Conservation (phyloP, 1,140 invertebrate genomes). For the Drosophila ercepeae region DNA sequence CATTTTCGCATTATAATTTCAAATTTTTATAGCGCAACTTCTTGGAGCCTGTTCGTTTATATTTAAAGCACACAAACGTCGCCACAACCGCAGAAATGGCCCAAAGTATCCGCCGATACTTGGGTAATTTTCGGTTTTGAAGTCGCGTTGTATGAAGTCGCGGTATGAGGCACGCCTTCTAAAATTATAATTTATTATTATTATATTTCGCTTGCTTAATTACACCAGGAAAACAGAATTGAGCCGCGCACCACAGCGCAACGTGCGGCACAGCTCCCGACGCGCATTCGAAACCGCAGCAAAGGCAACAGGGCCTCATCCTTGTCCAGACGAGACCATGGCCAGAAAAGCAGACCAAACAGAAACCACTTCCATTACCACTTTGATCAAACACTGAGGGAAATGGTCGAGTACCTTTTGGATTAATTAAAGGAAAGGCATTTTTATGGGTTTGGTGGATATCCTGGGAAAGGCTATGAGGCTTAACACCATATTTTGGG, state of each 20-base stretch:
- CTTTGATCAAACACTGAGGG: conserved; percentile 17
- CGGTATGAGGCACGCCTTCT: conserved; percentile 62
- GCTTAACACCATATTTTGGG: not conserved
- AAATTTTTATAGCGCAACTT: conserved; percentile 64
- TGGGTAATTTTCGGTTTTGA: not conserved
- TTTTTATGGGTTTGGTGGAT: too few relatives aligned
- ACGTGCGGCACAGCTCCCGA: conserved; percentile 8
- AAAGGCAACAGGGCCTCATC: conserved; percentile 42
- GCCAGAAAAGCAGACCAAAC: conserved; percentile 21
- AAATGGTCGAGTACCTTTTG: not conserved
- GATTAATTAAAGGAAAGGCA: too few relatives aligned
- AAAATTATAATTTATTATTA: conserved; percentile 84
- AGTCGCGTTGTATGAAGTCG: conserved; percentile 2
- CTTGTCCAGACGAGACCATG: conserved; percentile 25
- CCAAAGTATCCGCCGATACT: conserved; percentile 2
- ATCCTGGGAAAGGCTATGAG: too few relatives aligned
- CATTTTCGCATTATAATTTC: conserved; percentile 62
- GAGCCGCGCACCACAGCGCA: conserved; percentile 24
- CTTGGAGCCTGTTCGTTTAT: conserved; percentile 82
- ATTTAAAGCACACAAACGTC: conserved; percentile 82
- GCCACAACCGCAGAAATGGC: conserved; percentile 47
- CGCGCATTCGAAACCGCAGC: conserved; percentile 41
- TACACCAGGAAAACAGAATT: conserved; percentile 82
- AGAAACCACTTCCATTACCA: conserved; percentile 18
- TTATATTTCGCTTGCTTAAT: conserved; percentile 84